Base-by-base conservation (phyloP, 1,140 invertebrate species). In the Drosophila oshimai region DNA sequence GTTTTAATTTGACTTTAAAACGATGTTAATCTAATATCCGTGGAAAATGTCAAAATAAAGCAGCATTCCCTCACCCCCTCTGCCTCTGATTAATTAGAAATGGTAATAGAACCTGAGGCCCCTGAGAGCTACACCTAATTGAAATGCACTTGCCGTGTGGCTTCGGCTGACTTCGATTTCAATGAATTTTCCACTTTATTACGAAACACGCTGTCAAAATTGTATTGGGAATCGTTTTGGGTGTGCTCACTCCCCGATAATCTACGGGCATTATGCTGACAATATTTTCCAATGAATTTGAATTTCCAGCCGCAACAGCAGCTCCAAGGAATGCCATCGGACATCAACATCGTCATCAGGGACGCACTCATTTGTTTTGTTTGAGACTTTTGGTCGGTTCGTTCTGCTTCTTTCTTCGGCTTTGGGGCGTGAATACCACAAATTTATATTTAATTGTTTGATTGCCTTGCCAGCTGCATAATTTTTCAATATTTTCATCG, bases 41-140 rank as follows among this genome's bases (percentile, higher is more conserved):
- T 90, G 89, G 89, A 90, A 90, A 90, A 88, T 90, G 89, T 90
- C 89, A 89, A 90, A 90, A 90, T 86, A 90, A 71, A 76, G 84
- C 49, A 58, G 36, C 55, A 5, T 31, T 47, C 65, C 45, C 34
- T 10, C 60, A 9, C 45, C 24, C 57, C 6, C 12, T 28, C 31
- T 15, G 9, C 18, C 17, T 28, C 57, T 83, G 74, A 74, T 78
- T 84, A 75, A 88, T 88, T 88, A 78, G 74, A 77, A 81, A 58
- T 73, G 78, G 41, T 62, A 81, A 76, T 76, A 26, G 34, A 49
- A 18, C 18, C 36, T 26, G 20, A n/a, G n/a, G 26, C 53, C 50
- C 31, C 47, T 28, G 36, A n/a, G 18, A 24, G 51, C 1, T 26
- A 2, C n/a, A 45, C 4, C 68, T 80, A 74, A 86, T 89, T 89